These are phyloP conservation scores for Chironomus tentans DNA, from an alignment of 2,888 invertebrate genomes.

Conservation along the genomic window DNA sequence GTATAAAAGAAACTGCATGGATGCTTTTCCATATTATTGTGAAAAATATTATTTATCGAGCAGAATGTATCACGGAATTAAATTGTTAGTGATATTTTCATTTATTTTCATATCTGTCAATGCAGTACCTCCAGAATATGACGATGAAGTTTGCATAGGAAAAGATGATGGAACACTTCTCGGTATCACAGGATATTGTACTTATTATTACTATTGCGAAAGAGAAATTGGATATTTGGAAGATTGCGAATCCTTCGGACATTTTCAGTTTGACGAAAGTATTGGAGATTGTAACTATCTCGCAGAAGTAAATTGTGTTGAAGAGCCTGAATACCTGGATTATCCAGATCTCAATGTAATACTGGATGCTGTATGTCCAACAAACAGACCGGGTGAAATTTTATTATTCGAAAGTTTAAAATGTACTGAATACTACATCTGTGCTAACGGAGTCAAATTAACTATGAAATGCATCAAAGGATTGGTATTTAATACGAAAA, in stretches of 20 bases:
- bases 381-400: slow-evolving; percentile 6
- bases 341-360: neutral
- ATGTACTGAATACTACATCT: slow-evolving; percentile 18
- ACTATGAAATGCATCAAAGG: slow-evolving; percentile 12
- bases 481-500: slow-evolving; percentile 6
- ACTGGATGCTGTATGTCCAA: slow-evolving; percentile 6
- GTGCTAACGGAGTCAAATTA: slow-evolving; percentile 1
- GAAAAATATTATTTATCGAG: no score
- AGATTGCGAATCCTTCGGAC: neutral
- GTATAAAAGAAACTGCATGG: neutral
- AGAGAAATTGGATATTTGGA: neutral
- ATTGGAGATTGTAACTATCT: neutral
- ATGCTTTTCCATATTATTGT: neutral
- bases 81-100: neutral
- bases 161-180: neutral
- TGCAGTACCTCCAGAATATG: neutral
- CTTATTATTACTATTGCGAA: neutral
- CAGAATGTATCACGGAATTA: neutral
- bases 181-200: neutral
- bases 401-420: slow-evolving; percentile 16
- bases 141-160: slow-evolving; percentile 2
- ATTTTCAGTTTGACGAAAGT: neutral
- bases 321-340: neutral
- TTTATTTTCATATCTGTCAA: neutral
- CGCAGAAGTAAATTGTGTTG: neutral